These are phyloP conservation scores for Hylaeus anthracinus DNA, from an alignment of 1,140 invertebrate genomes.

Conservation along the genomic window DNA sequence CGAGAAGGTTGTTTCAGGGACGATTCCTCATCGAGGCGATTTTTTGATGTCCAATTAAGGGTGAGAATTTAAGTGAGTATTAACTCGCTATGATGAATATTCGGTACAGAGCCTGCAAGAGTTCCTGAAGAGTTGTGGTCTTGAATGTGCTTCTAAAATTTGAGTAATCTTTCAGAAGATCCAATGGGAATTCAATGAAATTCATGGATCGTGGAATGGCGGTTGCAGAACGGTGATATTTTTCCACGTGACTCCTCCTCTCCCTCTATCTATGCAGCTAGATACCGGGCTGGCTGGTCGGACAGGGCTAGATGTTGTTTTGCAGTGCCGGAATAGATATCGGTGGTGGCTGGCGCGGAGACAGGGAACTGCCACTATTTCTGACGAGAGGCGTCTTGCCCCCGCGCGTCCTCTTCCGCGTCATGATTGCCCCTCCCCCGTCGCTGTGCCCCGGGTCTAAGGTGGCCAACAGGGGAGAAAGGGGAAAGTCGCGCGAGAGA, in stretches of 20 bases:
- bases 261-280: constrained; percentile 28
- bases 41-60: no score
- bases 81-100: no score
- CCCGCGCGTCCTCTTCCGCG: constrained; percentile 36
- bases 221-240: constrained; percentile 16
- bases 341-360: constrained; percentile 76
- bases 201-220: not conserved
- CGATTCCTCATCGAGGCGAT: no score
- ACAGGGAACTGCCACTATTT: constrained; percentile 81
- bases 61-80: no score
- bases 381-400: constrained; percentile 72
- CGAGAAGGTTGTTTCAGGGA: no score
- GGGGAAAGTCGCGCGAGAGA: constrained; percentile 41
- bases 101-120: no score
- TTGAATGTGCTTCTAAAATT: not conserved
- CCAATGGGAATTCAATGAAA: not conserved
- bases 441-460: constrained; percentile 55
- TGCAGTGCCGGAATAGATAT: constrained; percentile 81
- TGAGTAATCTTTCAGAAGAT: not conserved
- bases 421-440: constrained; percentile 41
- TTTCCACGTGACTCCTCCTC: constrained; percentile 37
- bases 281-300: constrained; percentile 49
- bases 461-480: constrained; percentile 60
- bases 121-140: no score
- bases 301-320: constrained; percentile 74